A percentile compares a stretch with the other conserved stretches of the same genome.
phyloP scores from a whole-genome alignment of 2,797 vertebrate species.

The Phylloscopus collybita region DNA sequence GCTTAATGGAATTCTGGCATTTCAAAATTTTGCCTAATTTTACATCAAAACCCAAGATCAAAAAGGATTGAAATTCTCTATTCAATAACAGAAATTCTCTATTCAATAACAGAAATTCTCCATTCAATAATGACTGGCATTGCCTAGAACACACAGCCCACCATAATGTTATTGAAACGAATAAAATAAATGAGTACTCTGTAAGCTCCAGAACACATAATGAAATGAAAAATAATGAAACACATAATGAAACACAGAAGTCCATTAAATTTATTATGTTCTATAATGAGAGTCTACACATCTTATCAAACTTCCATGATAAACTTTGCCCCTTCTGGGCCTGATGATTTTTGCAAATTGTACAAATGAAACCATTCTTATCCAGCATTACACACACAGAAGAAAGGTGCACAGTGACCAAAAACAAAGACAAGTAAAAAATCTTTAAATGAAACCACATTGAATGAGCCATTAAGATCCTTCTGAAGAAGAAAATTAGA shows the following conservation, averaged over 20 bases:
- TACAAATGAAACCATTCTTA: not conserved
- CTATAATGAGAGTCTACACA: not conserved
- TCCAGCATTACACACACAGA: not conserved
- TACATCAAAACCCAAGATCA: not conserved
- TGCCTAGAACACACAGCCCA: not conserved
- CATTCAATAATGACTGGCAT: not conserved
- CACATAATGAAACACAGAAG: not conserved
- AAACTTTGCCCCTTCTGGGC: not conserved
- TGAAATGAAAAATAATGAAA: not conserved
- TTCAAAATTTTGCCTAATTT: not conserved
- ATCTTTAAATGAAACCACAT: slow-evolving; percentile 15
- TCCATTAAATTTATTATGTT: not conserved
- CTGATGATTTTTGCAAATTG: not conserved
- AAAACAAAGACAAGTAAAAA: not conserved
- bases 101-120: not conserved
- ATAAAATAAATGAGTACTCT: not conserved
- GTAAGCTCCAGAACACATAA: not conserved
- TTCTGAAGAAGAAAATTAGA: not conserved
- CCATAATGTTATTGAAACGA: not conserved
- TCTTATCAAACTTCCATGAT: not conserved
- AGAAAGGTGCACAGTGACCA: not conserved
- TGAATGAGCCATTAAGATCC: not conserved
- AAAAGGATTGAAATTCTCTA: not conserved
- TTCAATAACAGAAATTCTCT: not conserved
- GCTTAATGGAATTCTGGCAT: not conserved